phyloP scores from a whole-genome alignment of 2,888 invertebrate genomes.

The Dione vanillae region DNA sequence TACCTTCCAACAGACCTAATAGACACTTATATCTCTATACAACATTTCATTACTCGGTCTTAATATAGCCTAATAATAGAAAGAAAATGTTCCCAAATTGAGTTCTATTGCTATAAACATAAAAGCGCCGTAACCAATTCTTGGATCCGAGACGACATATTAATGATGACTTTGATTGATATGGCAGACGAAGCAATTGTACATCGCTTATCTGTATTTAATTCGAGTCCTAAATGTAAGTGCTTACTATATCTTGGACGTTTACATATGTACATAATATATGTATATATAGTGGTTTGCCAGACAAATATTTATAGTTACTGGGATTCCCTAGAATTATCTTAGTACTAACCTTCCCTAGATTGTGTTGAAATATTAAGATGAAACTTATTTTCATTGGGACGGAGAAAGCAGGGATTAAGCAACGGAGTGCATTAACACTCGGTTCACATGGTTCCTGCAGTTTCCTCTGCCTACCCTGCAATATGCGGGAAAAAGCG shows the following conservation, averaged over 20 bases:
- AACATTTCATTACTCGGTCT: slow-evolving; percentile 3
- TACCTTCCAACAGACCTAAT: neutral
- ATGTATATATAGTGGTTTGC: no score
- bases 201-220: slow-evolving; percentile 33
- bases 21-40: neutral
- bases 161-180: slow-evolving; percentile 42
- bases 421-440: no score
- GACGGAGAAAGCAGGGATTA: no score
- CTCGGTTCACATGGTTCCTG: no score
- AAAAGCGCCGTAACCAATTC: slow-evolving; percentile 7
- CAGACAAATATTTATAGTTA: no score
- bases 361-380: no score
- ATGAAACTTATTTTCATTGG: no score
- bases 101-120: neutral
- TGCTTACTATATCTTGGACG: neutral
- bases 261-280: neutral
- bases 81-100: neutral
- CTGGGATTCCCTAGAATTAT: no score
- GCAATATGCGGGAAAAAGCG: no score
- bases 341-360: no score
- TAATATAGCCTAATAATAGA: slow-evolving; percentile 4
- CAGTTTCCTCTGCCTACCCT: no score
- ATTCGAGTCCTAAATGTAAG: slow-evolving; percentile 8
- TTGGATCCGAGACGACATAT: slow-evolving; percentile 27
- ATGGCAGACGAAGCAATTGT: slow-evolving; percentile 32